Percentiles rank a stretch among this genome's conserved stretches.
phyloP scores from a whole-genome alignment of 2,888 invertebrate genomes.

The Lithophane leautieri region DNA sequence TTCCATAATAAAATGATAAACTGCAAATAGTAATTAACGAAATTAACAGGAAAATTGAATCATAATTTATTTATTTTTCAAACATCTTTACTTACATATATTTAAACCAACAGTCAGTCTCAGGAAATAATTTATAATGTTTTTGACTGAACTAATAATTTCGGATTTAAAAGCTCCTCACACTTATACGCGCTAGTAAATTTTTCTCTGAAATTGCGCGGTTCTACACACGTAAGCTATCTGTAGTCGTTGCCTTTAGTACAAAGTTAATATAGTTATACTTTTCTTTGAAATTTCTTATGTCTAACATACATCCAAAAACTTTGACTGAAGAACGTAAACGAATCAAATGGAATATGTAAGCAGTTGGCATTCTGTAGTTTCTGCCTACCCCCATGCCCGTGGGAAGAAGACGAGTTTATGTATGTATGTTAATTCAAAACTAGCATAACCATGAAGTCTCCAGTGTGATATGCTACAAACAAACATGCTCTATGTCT shows the following conservation, averaged over 20 bases:
- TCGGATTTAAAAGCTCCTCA: background rate
- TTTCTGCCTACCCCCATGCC: background rate
- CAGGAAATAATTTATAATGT: background rate
- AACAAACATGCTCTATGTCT: slow-evolving; percentile 7
- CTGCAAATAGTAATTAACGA: background rate
- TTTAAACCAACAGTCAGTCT: slow-evolving; percentile 4
- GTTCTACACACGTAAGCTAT: background rate
- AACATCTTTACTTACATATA: slow-evolving; percentile 4
- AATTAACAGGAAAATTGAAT: slow-evolving; percentile 34
- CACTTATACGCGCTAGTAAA: background rate
- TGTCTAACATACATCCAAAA: background rate
- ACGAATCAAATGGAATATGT: background rate
- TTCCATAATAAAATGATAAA: background rate
- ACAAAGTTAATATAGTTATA: background rate
- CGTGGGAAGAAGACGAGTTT: background rate
- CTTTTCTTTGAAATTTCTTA: background rate
- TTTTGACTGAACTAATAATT: background rate
- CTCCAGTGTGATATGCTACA: background rate
- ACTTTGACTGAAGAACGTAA: background rate
- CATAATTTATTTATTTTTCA: slow-evolving; percentile 2
- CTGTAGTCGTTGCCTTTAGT: background rate
- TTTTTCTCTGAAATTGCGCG: background rate
- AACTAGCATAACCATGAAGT: background rate
- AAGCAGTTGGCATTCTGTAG: background rate
- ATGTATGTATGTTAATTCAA: background rate